A percentile compares a stretch with the other conserved stretches of the same genome.
phyloP scores from a whole-genome alignment of 2,888 invertebrate genomes.

The Tenthredo scrophulariae region DNA sequence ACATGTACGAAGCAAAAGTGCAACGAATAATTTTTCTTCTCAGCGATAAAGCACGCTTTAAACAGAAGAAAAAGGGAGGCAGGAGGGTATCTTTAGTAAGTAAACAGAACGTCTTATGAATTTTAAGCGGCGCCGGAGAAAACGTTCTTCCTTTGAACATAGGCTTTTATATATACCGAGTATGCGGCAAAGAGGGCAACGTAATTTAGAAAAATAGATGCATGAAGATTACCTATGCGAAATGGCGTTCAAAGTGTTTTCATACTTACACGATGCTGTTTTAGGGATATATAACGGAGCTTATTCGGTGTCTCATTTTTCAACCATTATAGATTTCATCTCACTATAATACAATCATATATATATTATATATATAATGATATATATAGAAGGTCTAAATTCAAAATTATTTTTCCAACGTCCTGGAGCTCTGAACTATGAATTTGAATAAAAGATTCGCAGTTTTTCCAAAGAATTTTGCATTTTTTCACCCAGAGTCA shows the following conservation, averaged over 20 bases:
- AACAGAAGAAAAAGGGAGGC: conserved; percentile 54
- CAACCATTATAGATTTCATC: conserved; percentile 12
- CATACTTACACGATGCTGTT: conserved; percentile 19
- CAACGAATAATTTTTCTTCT: conserved; percentile 74
- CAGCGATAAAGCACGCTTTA: conserved; percentile 72
- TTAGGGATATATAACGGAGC: conserved; percentile 17
- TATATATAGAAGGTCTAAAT: not conserved
- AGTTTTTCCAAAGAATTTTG: not conserved
- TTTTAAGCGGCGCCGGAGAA: conserved; percentile 73
- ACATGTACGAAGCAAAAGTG: conserved; percentile 65
- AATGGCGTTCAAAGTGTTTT: conserved; percentile 46
- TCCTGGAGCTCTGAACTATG: not conserved
- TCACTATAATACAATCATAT: not conserved
- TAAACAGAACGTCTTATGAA: conserved; percentile 77
- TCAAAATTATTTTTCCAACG: not conserved
- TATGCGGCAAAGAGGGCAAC: conserved; percentile 55
- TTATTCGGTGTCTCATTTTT: not conserved
- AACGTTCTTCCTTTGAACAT: conserved; percentile 67
- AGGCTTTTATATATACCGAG: conserved; percentile 57
- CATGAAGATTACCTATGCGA: conserved; percentile 53
- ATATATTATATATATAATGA: too few species aligned
- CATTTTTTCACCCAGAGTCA: not conserved
- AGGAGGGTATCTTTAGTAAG: conserved; percentile 73
- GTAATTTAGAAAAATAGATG: conserved; percentile 57
- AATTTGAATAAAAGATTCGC: not conserved